Conservation (phyloP, 2,797 vertebrate species). For the Hirundo rustica region DNA sequence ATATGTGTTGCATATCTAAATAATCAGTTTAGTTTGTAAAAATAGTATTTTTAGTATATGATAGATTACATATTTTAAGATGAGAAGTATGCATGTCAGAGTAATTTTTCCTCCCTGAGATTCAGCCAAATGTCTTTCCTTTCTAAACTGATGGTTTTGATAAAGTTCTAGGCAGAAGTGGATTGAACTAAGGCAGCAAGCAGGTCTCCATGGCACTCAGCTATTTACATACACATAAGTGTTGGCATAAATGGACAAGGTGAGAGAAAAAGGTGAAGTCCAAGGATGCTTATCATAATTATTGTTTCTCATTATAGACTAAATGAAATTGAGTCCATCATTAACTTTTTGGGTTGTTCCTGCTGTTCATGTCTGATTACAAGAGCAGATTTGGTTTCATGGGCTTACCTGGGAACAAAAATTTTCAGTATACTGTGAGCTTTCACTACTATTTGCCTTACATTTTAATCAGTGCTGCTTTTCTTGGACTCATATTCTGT, state of each 20-base stretch:
- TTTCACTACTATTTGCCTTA: background rate
- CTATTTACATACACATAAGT: background rate
- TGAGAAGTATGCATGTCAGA: background rate
- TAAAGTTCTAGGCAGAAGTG: background rate
- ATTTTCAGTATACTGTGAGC: background rate
- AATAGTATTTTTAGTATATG: background rate
- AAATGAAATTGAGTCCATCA: background rate
- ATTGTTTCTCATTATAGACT: background rate
- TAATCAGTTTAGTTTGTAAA: conserved; percentile 3
- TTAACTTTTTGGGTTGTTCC: background rate
- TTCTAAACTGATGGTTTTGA: background rate
- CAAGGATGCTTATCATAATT: background rate
- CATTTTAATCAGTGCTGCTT: background rate
- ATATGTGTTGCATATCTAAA: background rate
- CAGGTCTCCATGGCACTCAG: background rate
- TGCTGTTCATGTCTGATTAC: background rate
- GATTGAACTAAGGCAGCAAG: background rate
- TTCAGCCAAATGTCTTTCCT: background rate
- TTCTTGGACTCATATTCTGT: background rate
- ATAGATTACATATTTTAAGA: background rate
- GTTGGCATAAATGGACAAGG: background rate
- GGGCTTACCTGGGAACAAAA: background rate
- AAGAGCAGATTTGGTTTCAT: background rate
- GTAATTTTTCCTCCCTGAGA: background rate
- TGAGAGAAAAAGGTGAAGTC: background rate